Percentiles rank a stretch among this genome's conserved stretches.
Conservation (phyloP, 2,888 invertebrate genomes). For the Cordylochernes scorpioides region DNA sequence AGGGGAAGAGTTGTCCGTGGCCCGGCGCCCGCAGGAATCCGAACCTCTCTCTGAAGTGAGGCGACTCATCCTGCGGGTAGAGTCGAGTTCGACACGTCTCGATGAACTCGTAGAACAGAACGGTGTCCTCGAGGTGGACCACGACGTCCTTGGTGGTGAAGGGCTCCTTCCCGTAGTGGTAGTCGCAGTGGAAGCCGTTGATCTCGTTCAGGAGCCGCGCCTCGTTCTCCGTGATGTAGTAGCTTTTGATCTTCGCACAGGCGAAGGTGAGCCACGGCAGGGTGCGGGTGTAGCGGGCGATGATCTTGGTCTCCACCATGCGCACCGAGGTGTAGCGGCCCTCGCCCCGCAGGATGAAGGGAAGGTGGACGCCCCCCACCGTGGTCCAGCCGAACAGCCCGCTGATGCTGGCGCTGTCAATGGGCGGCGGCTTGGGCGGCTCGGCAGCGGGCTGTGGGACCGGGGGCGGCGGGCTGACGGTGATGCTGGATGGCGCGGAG, state of each 20-base stretch:
- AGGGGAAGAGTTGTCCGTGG: conserved; percentile 8
- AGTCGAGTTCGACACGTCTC: conserved; percentile 35
- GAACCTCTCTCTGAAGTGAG: conserved; percentile 6
- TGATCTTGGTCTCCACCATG: conserved; percentile 59
- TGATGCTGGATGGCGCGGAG: too few relatives aligned
- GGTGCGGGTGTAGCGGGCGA: conserved; percentile 62
- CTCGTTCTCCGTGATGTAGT: conserved; percentile 71
- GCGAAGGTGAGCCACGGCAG: conserved; percentile 68
- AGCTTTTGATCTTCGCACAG: conserved; percentile 68
- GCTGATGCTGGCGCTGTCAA: conserved; percentile 23
- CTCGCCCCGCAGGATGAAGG: conserved; percentile 44
- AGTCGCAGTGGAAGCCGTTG: conserved; percentile 69
- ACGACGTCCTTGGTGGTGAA: conserved; percentile 71
- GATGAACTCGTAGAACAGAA: conserved; percentile 60
- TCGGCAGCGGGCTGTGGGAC: too few relatives aligned
- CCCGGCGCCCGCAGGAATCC: conserved; percentile 6
- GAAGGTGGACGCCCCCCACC: conserved; percentile 41
- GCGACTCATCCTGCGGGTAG: conserved; percentile 2
- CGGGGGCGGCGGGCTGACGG: too few relatives aligned
- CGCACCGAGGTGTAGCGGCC: conserved; percentile 70
- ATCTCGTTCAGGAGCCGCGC: conserved; percentile 70
- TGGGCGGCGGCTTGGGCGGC: conserved; percentile 12
- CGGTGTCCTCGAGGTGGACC: conserved; percentile 58
- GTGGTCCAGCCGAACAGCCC: conserved; percentile 65
- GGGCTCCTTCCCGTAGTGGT: conserved; percentile 57